phyloP scores from a whole-genome alignment of 2,797 vertebrate species.

The Hemitrygon akajei region DNA sequence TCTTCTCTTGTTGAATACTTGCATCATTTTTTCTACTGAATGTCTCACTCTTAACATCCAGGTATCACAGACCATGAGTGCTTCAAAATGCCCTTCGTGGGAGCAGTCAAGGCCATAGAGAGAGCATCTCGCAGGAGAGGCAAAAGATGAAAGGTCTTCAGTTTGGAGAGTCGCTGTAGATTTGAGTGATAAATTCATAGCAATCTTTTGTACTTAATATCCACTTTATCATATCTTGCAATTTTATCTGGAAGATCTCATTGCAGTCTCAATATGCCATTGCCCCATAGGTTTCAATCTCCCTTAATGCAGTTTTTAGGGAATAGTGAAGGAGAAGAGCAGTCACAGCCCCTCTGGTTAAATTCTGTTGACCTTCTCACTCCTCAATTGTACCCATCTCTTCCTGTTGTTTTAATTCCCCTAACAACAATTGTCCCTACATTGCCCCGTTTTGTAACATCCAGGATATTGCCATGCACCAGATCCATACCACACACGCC shows the following conservation, averaged over 20 bases:
- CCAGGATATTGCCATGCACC: background rate
- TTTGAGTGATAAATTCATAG: background rate
- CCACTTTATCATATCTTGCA: background rate
- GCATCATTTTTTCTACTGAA: too few species aligned
- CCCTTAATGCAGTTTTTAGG: background rate
- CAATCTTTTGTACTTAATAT: background rate
- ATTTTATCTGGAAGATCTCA: background rate
- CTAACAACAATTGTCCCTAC: background rate
- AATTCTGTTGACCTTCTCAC: background rate
- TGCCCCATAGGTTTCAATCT: background rate
- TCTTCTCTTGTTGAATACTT: background rate
- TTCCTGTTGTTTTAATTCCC: background rate
- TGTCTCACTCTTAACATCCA: background rate
- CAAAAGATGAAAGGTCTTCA: background rate
- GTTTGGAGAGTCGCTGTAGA: background rate
- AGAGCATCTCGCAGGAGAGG: background rate
- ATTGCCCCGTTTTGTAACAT: background rate
- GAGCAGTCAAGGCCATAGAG: background rate
- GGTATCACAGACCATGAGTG: background rate
- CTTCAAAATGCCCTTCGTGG: background rate
- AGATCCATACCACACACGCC: too few species aligned
- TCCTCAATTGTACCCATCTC: background rate
- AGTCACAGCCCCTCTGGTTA: background rate
- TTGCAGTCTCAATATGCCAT: background rate
- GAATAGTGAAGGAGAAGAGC: background rate